These are phyloP conservation scores for Chaetophractus vellerosus DNA, from an alignment of 2,797 vertebrate species.

Conservation along the genomic window DNA sequence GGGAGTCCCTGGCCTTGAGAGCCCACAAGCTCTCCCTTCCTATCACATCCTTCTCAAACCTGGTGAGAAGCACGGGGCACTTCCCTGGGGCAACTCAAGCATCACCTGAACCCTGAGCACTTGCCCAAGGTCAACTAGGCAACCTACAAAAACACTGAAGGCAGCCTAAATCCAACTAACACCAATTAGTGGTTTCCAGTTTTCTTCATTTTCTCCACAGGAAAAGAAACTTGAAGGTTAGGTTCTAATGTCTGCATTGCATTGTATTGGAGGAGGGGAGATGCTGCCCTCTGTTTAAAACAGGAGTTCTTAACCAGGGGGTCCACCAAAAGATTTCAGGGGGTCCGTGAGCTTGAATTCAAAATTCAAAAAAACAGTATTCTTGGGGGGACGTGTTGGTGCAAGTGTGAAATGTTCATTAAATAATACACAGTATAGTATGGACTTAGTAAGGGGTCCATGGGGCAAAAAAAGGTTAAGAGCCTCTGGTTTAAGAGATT, in stretches of 20 bases:
- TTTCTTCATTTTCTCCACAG: not conserved
- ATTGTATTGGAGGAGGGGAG: not conserved
- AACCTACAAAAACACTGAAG: not conserved
- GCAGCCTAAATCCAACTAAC: not conserved
- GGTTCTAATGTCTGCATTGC: not conserved
- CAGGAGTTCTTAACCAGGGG: too few species aligned
- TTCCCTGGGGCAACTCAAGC: not conserved
- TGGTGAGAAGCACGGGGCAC: not conserved
- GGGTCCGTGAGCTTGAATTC: too few species aligned
- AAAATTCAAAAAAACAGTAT: too few species aligned
- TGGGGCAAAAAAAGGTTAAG: too few species aligned
- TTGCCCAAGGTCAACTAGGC: not conserved
- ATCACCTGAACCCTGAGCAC: not conserved
- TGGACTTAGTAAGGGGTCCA: too few species aligned
- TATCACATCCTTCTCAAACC: not conserved
- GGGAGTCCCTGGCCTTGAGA: not conserved
- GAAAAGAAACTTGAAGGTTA: not conserved
- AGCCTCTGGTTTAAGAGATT: not conserved
- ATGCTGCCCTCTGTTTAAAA: not conserved
- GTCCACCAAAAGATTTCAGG: too few species aligned
- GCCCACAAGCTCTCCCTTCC: not conserved
- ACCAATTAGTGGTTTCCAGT: not conserved
- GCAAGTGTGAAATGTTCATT: too few species aligned
- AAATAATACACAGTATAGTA: too few species aligned
- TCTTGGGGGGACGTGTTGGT: too few species aligned